phyloP scores from a whole-genome alignment of 2,113 vertebrate genomes.

The Prochilodus magdalenae region DNA sequence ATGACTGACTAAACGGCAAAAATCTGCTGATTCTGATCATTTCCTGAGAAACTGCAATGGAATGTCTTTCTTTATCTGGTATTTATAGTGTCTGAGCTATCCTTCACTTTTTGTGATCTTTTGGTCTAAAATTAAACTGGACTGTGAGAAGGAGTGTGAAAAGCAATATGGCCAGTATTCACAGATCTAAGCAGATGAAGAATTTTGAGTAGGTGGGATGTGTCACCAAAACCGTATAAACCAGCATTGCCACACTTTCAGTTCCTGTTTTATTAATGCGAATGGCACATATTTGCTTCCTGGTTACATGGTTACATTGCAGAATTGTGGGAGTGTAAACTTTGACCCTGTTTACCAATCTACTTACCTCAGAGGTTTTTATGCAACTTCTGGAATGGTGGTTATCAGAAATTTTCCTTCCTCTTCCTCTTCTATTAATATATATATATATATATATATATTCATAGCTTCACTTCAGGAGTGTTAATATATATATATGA shows the following conservation, averaged over 20 bases:
- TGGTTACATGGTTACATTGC: neutral
- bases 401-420: neutral
- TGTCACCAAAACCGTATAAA: neutral
- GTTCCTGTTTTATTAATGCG: neutral
- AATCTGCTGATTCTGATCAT: no score
- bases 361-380: constrained; percentile 3
- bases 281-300: neutral
- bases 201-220: neutral
- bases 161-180: neutral
- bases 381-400: neutral
- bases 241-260: neutral
- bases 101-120: no score
- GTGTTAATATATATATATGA: neutral
- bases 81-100: no score
- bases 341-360: neutral
- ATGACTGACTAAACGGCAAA: no score
- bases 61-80: no score
- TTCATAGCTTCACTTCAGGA: no score
- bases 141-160: neutral
- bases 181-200: neutral
- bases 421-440: no score
- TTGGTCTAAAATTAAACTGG: no score
- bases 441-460: no score
- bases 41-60: no score
- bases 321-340: neutral